Evolutionary conservation across 2,888 invertebrate genomes (phyloP).

Genomic region (Osmoderma eremita): DNA sequence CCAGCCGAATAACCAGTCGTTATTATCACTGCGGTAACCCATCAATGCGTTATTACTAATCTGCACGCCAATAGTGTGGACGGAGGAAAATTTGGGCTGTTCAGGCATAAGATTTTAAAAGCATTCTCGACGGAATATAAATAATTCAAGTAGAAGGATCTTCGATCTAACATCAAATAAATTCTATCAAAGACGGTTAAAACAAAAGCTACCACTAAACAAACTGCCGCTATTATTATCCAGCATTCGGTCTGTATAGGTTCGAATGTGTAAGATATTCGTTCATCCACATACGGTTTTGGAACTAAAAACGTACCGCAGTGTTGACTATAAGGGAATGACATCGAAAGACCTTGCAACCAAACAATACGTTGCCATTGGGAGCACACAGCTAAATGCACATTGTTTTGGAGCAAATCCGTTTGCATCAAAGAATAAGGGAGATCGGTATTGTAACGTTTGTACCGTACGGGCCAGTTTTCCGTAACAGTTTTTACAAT

Average conservation of each 20-base stretch:
- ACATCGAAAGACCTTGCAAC: conserved; percentile 14
- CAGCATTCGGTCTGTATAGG: conserved; percentile 29
- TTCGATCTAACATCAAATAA: conserved; percentile 22
- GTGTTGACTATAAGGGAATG: conserved; percentile 44
- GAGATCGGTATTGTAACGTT: conserved; percentile 1
- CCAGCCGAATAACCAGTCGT: conserved; percentile 40
- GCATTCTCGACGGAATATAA: conserved; percentile 11
- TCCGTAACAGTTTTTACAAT: conserved; percentile 28
- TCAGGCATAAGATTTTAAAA: conserved; percentile 31
- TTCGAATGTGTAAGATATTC: conserved; percentile 32
- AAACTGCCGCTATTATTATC: conserved; percentile 12
- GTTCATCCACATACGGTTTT: conserved; percentile 40
- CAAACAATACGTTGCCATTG: conserved; percentile 30
- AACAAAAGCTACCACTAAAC: conserved; percentile 15
- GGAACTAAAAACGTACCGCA: conserved; percentile 49
- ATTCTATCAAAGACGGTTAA: conserved; percentile 23
- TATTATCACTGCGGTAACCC: conserved; percentile 37
- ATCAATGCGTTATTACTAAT: conserved; percentile 34
- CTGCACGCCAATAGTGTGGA: conserved; percentile 19
- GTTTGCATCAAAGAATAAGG: conserved; percentile 14
- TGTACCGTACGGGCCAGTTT: conserved; percentile 27
- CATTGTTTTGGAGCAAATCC: conserved; percentile 25
- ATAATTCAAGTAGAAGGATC: conserved; percentile 21
- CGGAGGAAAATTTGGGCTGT: conserved; percentile 31
- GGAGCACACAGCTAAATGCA: conserved; percentile 37